Conservation (phyloP, 2,113 vertebrate species). For the Psittacula cyanocephala region DNA sequence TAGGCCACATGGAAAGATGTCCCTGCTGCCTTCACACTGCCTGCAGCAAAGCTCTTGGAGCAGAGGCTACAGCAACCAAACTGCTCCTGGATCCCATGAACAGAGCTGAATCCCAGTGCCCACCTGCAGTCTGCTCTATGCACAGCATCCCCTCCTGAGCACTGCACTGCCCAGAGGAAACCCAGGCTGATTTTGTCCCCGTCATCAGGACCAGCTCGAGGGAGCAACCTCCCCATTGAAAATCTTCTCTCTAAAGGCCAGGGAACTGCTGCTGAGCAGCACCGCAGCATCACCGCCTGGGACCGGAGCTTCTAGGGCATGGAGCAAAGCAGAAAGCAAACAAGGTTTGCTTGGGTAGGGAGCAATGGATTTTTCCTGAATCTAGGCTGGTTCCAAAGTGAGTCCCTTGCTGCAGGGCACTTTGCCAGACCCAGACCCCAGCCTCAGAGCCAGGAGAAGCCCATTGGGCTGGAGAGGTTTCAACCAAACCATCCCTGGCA, state of each 20-base stretch:
- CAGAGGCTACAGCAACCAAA: accelerated
- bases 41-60: neutral
- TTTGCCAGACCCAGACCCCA: neutral
- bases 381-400: neutral
- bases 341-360: neutral
- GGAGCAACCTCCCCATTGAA: neutral
- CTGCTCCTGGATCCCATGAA: accelerated
- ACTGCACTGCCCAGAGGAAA: accelerated
- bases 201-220: neutral
- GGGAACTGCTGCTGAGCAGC: accelerated
- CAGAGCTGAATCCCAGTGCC: accelerated
- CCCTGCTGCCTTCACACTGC: neutral
- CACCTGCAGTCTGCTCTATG: neutral
- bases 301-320: accelerated
- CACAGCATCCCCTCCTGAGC: neutral
- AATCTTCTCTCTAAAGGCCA: neutral
- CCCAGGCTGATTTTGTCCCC: neutral
- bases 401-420: neutral
- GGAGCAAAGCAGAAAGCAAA: neutral
- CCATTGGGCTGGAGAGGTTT: neutral
- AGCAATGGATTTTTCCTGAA: neutral
- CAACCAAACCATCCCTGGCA: neutral
- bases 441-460: neutral
- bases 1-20: neutral
- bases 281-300: accelerated